Evolutionary conservation across 2,113 vertebrate species (phyloP), one percentile per base, ranked within the genome.

Genomic region (Glaucomys volans): DNA sequence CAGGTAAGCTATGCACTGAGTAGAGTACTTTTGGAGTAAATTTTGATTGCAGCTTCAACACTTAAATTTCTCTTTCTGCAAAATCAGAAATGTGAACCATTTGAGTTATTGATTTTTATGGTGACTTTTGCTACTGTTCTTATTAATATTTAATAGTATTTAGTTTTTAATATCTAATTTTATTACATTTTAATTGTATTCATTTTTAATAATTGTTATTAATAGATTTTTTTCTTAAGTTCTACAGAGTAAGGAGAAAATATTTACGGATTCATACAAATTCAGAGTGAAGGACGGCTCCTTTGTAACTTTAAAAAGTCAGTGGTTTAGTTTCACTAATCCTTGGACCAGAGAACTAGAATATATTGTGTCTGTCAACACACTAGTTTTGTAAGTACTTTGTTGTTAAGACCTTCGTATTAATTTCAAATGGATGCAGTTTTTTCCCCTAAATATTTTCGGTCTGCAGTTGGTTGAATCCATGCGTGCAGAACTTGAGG

Each of bases 331-430:
- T 98, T 99, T 99, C 98, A 99, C 99, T 99, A 99, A 99, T 98
- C 99, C 99, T 96, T 99, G 99, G 99, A 99, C 99, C 98, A 99
- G 99, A 99, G 99, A 99, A 98, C 99, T 99, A 99, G 99, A 99
- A 98, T 99, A 99, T 98, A 99, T 99, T 64, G 99, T 99, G 95
- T 99, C 99, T 94, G 99, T 99, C 89, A 99, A 99, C 98, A 99
- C 99, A 0, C 99, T 99, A 0, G 99, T 99, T 90, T 99, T 99
- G 99, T 99, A 99, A 99, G 99, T 99, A 90, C 75, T 72, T 66
- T 89, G 86, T 86, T 94, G 59, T 67, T 84, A 84, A 95, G 75
- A 95, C 54, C 71, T 94, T 90, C 80, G 26, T 64, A 37, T 42
- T 72, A n/a, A 90, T 92, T 87, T 96, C 69, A 84, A 67, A 40